A percentile compares a stretch with the other conserved stretches of the same genome.
phyloP scores from a whole-genome alignment of 30 jellyfish, hydroid and myxozoan species.

The Phacellophora camtschatica region DNA sequence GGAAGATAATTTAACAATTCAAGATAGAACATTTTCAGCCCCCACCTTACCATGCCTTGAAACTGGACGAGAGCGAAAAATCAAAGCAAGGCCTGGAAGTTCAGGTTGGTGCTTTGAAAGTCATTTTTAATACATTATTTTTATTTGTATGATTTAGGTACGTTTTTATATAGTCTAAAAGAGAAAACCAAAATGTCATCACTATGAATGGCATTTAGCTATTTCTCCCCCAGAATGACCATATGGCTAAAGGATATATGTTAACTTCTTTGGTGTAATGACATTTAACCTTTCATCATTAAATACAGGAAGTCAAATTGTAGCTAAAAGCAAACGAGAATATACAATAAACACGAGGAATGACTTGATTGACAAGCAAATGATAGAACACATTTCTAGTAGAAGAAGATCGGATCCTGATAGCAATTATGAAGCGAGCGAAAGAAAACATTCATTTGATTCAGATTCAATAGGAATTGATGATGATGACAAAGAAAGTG shows the following conservation, averaged over 20 bases:
- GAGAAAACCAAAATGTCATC: no score
- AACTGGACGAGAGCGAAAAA: background rate
- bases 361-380: conserved; percentile 29
- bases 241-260: no score
- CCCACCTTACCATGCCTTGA: conserved; percentile 45
- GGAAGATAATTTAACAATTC: conserved; percentile 18
- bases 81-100: conserved; percentile 38
- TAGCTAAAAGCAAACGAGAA: conserved; percentile 39
- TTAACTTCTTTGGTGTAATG: no score
- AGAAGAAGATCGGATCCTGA: background rate
- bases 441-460: conserved; percentile 29
- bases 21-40: conserved; percentile 62
- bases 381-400: background rate
- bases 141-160: no score
- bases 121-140: no score
- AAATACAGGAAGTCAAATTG: conserved; percentile 45
- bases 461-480: conserved; percentile 52
- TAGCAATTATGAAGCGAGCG: background rate
- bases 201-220: no score
- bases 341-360: conserved; percentile 14
- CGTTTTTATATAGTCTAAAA: no score
- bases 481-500: conserved; percentile 25
- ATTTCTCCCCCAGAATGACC: no score
- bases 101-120: conserved; percentile 9
- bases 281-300: no score